Base-by-base conservation (phyloP, 2,797 vertebrate genomes). In the Nannoperca australis region DNA sequence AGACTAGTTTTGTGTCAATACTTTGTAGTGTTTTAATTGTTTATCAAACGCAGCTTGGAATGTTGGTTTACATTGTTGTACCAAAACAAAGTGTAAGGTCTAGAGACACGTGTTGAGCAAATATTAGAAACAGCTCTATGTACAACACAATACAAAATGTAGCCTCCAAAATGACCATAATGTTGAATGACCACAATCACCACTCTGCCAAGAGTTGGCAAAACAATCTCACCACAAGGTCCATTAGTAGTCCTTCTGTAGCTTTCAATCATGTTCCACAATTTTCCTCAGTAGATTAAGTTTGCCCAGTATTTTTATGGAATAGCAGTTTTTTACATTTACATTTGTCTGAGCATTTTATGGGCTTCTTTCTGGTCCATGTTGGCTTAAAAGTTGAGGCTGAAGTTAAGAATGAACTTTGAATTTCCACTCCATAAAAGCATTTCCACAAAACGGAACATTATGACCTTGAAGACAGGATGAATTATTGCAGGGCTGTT, bases 351-450 rank as follows among this genome's bases (percentile, higher is more conserved):
- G 9, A 45, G 4, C 24, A 64, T 59, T 76, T 61, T 18, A 36
- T 12, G 34, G 45, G 51, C n/a, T 36, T 50, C 18, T 69, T 15
- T 40, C 11, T 38, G 9, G 18, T 66, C 34, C 13, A 27, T 49
- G 20, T 61, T 76, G 47, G 24, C 64, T 83, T 71, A 58, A 76
- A 78, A 81, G 54, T 66, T 79, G 53, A 73, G 44, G 14, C 9
- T 17, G 36, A 47, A 63, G 58, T 80, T 54, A 83, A 70, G 24
- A 38, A 30, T 38, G 13, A 70, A 54, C 44, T 54, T 70, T 74
- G 2, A 58, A 2, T 73, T 40, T 55, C 15, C 12, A 20, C 47
- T 45, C 32, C 22, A n/a, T 44, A 5, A 58, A 70, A 66, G 11
- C 24, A 1, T 67, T 54, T 73, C 49, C 8, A 82, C 24, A 70